Conservation (phyloP, 1,140 invertebrate species). For the Acromyrmex heyeri region DNA sequence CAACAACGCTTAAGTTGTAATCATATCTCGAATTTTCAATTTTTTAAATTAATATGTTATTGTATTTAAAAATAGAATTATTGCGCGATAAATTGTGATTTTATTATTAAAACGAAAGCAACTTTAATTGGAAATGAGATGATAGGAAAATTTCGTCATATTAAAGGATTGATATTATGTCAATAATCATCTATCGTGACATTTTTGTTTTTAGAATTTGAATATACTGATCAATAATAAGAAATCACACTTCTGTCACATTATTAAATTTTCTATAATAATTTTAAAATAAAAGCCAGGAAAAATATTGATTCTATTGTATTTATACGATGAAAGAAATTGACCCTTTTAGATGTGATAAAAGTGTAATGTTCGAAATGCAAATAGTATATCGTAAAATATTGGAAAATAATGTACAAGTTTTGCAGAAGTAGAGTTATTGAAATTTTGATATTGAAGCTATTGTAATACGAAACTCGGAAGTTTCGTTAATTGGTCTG, state of each 20-base stretch:
- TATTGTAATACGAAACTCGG: not conserved
- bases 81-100: not conserved
- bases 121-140: slow-evolving; percentile 1
- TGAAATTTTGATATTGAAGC: slow-evolving; percentile 15
- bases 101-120: not conserved
- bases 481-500: slow-evolving; percentile 1
- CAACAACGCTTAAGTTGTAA: not conserved
- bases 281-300: not conserved
- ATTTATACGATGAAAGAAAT: not conserved
- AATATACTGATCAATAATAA: not conserved
- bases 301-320: not conserved
- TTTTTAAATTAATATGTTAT: not conserved
- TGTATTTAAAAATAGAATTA: slow-evolving; percentile 18
- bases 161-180: not conserved
- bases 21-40: not conserved
- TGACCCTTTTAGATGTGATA: not conserved
- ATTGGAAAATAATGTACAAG: slow-evolving; percentile 9
- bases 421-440: not conserved
- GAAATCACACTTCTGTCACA: not conserved
- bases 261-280: not conserved
- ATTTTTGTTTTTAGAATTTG: slow-evolving; percentile 2
- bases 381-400: not conserved
- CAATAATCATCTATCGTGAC: not conserved
- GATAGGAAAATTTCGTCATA: not conserved
- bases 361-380: not conserved